phyloP scores from a whole-genome alignment of 2,113 vertebrate genomes.

The Ceuthmochares aereus region DNA sequence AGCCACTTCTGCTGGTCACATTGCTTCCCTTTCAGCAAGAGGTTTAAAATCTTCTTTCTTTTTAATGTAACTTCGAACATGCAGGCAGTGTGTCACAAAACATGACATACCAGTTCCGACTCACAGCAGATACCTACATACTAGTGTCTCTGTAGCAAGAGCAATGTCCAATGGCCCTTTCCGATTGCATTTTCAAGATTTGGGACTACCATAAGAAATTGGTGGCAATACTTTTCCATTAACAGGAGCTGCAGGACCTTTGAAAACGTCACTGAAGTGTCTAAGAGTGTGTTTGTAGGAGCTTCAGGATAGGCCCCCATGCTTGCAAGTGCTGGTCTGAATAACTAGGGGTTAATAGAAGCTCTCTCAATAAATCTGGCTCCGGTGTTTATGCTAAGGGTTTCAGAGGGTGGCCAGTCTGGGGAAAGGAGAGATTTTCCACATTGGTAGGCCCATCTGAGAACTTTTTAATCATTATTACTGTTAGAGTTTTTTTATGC shows the following conservation, averaged over 20 bases:
- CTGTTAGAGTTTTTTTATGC: slow-evolving; percentile 33
- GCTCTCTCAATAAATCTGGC: neutral
- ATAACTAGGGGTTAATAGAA: neutral
- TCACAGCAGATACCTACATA: neutral
- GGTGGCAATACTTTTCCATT: neutral
- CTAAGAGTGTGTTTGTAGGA: neutral
- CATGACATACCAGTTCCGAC: neutral
- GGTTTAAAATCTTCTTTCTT: neutral
- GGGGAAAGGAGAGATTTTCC: neutral
- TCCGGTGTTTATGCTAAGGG: neutral
- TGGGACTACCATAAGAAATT: neutral
- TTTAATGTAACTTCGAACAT: neutral
- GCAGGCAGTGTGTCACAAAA: neutral
- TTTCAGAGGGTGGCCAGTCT: neutral
- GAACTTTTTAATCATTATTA: slow-evolving; percentile 51
- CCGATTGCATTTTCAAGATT: neutral
- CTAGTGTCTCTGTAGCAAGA: neutral
- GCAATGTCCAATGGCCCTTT: neutral
- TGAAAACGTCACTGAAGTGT: neutral
- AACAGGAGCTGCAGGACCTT: neutral
- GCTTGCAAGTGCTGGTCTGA: neutral
- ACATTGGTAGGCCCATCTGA: slow-evolving; percentile 23
- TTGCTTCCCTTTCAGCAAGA: neutral
- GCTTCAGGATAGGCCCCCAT: neutral
- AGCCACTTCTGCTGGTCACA: neutral